Base-by-base conservation (phyloP, 1,140 invertebrate genomes). In the Solen grandis region DNA sequence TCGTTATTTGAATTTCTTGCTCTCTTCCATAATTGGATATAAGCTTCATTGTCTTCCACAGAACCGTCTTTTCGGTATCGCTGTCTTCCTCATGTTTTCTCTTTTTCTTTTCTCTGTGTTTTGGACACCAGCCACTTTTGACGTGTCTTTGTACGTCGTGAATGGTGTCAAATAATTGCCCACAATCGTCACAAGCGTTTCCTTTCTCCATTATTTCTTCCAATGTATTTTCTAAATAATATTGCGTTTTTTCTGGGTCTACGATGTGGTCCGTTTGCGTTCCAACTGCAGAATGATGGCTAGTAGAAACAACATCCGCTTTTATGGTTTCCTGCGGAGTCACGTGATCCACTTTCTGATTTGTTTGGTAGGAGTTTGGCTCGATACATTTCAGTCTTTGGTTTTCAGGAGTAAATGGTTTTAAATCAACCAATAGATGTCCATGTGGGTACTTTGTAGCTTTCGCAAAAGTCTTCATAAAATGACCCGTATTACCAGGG, bases 131-230 rank as follows among this genome's bases (percentile, higher is more conserved):
- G 3, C 66, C 66, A 55, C 46, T 31, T 70, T 70, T 70, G 3
- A 70, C 46, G 41, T 70, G 66, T n/a, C 46, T 70, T 13, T 70
- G 66, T 31, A 70, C 50, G 29, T 70, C 66, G n/a, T 70, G 50
- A 29, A 31, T 22, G 22, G 68, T n/a, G 16, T 70, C 50, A 38
- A 70, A 70, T 57, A 70, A 70, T 16, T 33, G 46, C 5, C 68
- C 68, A 70, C 68, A 70, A 57, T 70, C 68, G 52, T 70, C 68
- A 70, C 68, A 70, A 57, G 52, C 68, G n/a, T n/a, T n/a, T n/a
- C n/a, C n/a, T n/a, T n/a, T n/a, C 25, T 16, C 10, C 10, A 14
- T 16, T 25, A 16, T 59, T 59, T 59, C n/a, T n/a, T n/a, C n/a
- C n/a, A n/a, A n/a, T n/a, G n/a, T n/a, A n/a, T n/a, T n/a, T n/a